Conservation (phyloP, 2,113 vertebrate genomes). For the Polypterus senegalus region DNA sequence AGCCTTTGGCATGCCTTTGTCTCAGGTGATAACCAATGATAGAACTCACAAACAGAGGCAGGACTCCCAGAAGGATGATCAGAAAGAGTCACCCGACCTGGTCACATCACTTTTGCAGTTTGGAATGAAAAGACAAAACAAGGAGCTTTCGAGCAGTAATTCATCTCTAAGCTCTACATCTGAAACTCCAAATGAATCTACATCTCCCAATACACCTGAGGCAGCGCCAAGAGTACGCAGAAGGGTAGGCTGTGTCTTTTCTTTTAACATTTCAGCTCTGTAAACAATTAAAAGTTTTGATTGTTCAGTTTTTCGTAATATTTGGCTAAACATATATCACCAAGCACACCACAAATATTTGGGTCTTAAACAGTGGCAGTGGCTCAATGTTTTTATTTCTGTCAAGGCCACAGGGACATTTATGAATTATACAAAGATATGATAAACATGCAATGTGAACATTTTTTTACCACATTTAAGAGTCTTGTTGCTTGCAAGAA, state of each 20-base stretch:
- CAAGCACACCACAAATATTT: too few relatives aligned
- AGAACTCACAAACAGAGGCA: slow-evolving; percentile 78
- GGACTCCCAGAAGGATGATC: slow-evolving; percentile 68
- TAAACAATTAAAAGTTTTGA: too few relatives aligned
- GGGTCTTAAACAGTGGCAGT: too few relatives aligned
- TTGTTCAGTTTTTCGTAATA: too few relatives aligned
- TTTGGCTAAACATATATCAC: too few relatives aligned
- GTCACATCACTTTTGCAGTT: slow-evolving; percentile 77
- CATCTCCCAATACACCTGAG: slow-evolving; percentile 64
- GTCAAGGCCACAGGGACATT: too few relatives aligned
- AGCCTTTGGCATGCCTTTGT: slow-evolving; percentile 86
- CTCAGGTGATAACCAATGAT: slow-evolving; percentile 89
- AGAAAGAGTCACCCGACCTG: slow-evolving; percentile 70
- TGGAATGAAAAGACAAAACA: slow-evolving; percentile 68
- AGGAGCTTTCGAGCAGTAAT: slow-evolving; percentile 96
- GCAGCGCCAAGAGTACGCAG: slow-evolving; percentile 63
- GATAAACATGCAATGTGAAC: too few relatives aligned
- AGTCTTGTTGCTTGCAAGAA: too few relatives aligned
- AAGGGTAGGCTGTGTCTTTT: slow-evolving; percentile 52
- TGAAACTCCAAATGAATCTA: slow-evolving; percentile 77
- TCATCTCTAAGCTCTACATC: slow-evolving; percentile 95
- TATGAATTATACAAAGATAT: too few relatives aligned
- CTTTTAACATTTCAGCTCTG: too few relatives aligned
- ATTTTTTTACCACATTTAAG: too few relatives aligned
- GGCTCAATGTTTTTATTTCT: too few relatives aligned